Base-by-base conservation (phyloP, 1,140 invertebrate genomes). In the Chlorops oryzae region DNA sequence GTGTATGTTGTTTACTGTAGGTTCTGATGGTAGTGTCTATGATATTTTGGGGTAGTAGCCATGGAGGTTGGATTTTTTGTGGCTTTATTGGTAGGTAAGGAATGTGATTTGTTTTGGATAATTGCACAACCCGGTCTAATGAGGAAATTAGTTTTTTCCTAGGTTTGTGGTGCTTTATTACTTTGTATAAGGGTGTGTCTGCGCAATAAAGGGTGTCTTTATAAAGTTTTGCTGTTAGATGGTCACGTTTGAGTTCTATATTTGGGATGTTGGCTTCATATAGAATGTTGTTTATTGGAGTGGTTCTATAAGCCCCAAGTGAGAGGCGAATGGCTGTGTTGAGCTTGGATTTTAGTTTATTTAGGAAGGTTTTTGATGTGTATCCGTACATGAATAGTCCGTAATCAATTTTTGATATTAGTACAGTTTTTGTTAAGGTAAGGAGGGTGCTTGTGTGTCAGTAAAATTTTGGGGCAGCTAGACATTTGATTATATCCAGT, bases 391-490 rank as follows among this genome's bases (percentile, higher is more conserved):
- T 44, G 32, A 23, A 37, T 3, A 46, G 39, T 2, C 38, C 44
- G 23, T 55, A 55, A 40, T 53, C 50, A 27, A 47, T 47, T 47
- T 55, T 47, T 27, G 44, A 27, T n/a, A 22, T 47, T 15, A 54
- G 20, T 22, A 47, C 32, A 44, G 54, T 40, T 46, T 56, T 50
- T 32, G 43, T 38, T 10, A 37, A 22, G 6, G 40, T 47, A 34
- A 46, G 10, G 6, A 54, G 18, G n/a, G 47, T 54, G 20, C 17
- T 22, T 2, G 43, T 42, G 12, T 48, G 47, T 32, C 51, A 51
- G 21, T 52, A 56, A 10, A 48, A 52, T 50, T 45, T 59, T 27
- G 23, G 22, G 24, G 38, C 51, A 22, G 51, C 40, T 5, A 57
- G 47, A 18, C 50, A 59, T 48, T 59, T 55, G 47, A 55, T 51